Evolutionary conservation across 2,888 invertebrate genomes (phyloP), one percentile per base, ranked within the genome.

Genomic region (Rhimphoctona megacephalus): DNA sequence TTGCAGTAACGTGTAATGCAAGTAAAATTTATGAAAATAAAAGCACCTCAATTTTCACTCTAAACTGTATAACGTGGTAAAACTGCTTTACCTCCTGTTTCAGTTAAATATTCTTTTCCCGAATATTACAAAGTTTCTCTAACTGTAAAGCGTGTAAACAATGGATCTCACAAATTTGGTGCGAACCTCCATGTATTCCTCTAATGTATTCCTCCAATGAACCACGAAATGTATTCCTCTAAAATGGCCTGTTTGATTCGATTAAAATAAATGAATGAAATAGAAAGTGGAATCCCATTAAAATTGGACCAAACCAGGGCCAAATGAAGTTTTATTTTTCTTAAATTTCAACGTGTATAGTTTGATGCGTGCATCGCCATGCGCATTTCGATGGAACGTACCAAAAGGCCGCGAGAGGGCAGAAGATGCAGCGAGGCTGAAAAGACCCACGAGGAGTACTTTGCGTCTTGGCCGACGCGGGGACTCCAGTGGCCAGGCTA

Each of bases 351-450:
- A 61, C 9, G 17, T 30, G 5, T 30, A 17, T 57, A 30, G 17
- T 6, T 61, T 6, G 17, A 30, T 30, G 30, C 19, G 19, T 49
- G 49, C 1, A 49, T 49, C 1, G 6, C 43, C 14, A 14, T 11
- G 14, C 11, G 11, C 43, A 43, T 14, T 43, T 11, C 43, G 43
- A 43, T 43, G 43, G 11, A 43, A 43, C 43, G 43, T 30, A 17
- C 17, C 30, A 46, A 64, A 64, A 64, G 61, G 14, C 46, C 61
- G 25, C n/a, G 30, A 72, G 70, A 72, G 52, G 33, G 52, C 52
- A 72, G 30, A 36, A 52, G 36, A 72, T 33, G n/a, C 72, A 54
- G 33, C 33, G 52, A 72, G 5, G 72, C n/a, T 33, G 52, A 33
- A 36, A 49, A 72, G 54, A 72, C 19, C 49, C 52, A 1, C 46